A percentile compares a stretch with the other conserved stretches of the same genome.
phyloP scores from a whole-genome alignment of 2,797 vertebrate species.

The Tapirus indicus region DNA sequence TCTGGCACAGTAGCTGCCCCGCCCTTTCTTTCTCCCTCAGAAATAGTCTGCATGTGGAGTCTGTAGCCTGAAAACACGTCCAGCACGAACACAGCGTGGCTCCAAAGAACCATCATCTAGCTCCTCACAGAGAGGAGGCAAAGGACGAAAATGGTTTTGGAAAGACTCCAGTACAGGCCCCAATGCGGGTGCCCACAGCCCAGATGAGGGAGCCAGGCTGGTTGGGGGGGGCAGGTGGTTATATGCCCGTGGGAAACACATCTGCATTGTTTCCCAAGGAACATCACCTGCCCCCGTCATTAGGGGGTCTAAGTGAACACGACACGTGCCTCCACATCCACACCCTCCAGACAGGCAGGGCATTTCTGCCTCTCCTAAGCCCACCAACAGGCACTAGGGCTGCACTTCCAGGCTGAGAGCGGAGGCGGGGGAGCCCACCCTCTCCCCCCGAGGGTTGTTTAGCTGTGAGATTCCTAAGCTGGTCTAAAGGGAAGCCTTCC shows the following conservation, averaged over 20 bases:
- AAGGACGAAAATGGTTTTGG: neutral
- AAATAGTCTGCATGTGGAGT: neutral
- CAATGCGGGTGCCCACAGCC: neutral
- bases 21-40: neutral
- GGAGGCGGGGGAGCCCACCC: too few relatives aligned
- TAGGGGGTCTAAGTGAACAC: neutral
- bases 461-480: neutral
- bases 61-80: neutral
- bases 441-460: accelerated
- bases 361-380: accelerated
- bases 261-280: neutral
- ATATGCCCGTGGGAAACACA: accelerated
- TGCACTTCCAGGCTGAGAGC: neutral
- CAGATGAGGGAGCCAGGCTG: accelerated
- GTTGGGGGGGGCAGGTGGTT: too few relatives aligned
- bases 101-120: neutral
- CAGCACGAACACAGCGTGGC: accelerated
- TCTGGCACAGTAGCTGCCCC: neutral
- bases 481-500: neutral
- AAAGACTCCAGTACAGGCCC: neutral
- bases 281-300: neutral
- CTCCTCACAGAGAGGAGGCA: neutral
- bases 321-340: accelerated
- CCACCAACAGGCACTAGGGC: neutral
- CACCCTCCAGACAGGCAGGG: neutral